Percentiles rank a stretch among this genome's conserved stretches.
Evolutionary conservation across 92 coral and sea anemone genomes (phyloP).

Genomic region (Heteractis magnifica): DNA sequence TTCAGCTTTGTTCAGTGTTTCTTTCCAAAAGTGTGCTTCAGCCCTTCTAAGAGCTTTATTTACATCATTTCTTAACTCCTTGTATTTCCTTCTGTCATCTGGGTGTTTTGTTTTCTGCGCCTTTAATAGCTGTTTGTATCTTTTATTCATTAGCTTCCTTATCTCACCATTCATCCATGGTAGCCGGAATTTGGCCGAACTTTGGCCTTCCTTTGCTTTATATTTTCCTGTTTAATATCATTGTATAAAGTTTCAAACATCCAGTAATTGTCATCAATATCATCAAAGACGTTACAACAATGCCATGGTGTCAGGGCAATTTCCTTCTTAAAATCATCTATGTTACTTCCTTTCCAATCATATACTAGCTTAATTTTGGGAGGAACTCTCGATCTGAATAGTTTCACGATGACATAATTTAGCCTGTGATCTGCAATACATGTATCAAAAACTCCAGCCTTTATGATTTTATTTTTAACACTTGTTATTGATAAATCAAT

Average conservation of each 20-base stretch:
- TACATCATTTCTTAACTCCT: background rate
- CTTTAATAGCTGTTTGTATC: conserved; percentile 34
- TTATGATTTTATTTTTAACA: no score
- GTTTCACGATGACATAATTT: conserved; percentile 28
- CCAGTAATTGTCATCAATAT: conserved; percentile 27
- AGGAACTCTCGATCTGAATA: conserved; percentile 37
- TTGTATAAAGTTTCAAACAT: no score
- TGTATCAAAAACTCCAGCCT: conserved; percentile 32
- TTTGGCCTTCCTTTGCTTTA: conserved; percentile 24
- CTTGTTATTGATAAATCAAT: background rate
- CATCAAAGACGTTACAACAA: conserved; percentile 21
- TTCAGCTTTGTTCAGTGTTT: background rate
- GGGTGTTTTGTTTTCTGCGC: conserved; percentile 33
- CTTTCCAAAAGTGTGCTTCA: background rate
- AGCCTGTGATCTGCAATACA: conserved; percentile 31
- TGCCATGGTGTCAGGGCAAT: conserved; percentile 30
- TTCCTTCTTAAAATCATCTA: conserved; percentile 14
- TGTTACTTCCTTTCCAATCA: background rate
- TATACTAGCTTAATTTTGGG: conserved; percentile 27
- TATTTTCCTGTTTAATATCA: no score
- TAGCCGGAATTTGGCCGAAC: conserved; percentile 21
- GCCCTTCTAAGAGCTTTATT: no score
- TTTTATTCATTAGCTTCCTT: conserved; percentile 39
- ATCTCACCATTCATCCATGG: conserved; percentile 37
- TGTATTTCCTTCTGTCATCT: conserved; percentile 25